Base-by-base conservation (phyloP, 2,113 vertebrate species). In the Coracopsis vasa region DNA sequence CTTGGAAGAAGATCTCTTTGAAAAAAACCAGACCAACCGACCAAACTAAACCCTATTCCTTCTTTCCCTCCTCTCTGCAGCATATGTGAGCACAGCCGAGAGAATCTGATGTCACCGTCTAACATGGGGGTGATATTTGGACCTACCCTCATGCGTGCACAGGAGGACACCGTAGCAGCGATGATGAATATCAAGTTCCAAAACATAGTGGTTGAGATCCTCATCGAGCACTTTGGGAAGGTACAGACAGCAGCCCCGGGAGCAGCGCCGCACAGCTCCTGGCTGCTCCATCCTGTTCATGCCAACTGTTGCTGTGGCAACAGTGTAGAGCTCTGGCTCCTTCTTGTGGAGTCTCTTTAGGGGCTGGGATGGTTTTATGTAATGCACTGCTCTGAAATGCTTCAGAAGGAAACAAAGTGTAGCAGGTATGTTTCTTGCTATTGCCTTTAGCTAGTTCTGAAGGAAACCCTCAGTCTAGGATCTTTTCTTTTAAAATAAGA, bases 161-260 rank as follows among this genome's bases (percentile, higher is more conserved):
- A 99, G 96, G 99, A 99, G 96, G 99, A 99, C 95, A 99, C 99
- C 0, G 99, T 99, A 89, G 99, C 99, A 3, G 99, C 99, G 13
- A 99, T 99, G 99, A 98, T 99, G 98, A 99, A 99, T 83, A 99
- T 99, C 96, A 99, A 99, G 97, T 99, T 99, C 96, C 99, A 99
- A 95, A 99, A 99, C 96, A 99, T 99, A 2, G 99, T 99, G 3
- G 98, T 99, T 2, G 99, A 99, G 97, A 99, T 99, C 96, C 98
- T 99, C 74, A 99, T 99, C 7, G 99, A 99, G 92, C 98, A 99
- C 90, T 98, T 98, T 61, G 97, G 98, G 89, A 99, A 99, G 99
- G 99, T 99, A 98, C 9, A 27, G 85, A 56, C 16, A 50, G 71
- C 85, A 64, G 42, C 29, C 28, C 58, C 4, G 0, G 0, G 61